Evolutionary conservation across 2,888 invertebrate genomes (phyloP).

Genomic region (Cheilosia soror): DNA sequence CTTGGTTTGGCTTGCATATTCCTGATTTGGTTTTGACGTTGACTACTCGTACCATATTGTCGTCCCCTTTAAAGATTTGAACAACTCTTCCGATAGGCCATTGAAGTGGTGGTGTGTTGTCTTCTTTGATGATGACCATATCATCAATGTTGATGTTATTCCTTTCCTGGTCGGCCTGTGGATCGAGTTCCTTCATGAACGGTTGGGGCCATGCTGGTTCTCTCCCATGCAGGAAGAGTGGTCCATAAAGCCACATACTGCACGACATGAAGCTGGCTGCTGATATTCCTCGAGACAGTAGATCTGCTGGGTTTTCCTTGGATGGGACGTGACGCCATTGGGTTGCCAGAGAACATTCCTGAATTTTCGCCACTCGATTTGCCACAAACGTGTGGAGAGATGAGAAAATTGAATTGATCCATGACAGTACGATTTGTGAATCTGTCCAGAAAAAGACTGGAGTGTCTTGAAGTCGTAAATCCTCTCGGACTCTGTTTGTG

Average conservation of each 20-base stretch:
- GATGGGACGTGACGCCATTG: constrained; percentile 8
- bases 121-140: constrained; percentile 38
- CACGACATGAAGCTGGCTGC: constrained; percentile 1
- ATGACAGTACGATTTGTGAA: too few relatives aligned
- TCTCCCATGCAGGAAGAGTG: constrained; percentile 14
- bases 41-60: too few relatives aligned
- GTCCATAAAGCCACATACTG: constrained; percentile 29
- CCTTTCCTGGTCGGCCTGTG: neutral
- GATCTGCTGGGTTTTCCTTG: constrained; percentile 9
- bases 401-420: neutral
- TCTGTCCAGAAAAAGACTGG: neutral
- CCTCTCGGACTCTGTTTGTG: neutral
- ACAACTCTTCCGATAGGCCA: constrained; percentile 21
- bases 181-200: neutral
- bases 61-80: too few relatives aligned
- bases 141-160: constrained; percentile 4
- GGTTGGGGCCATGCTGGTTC: constrained; percentile 21
- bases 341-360: neutral
- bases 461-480: neutral
- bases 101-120: constrained; percentile 34
- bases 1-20: too few relatives aligned
- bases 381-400: constrained; percentile 6
- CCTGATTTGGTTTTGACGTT: too few relatives aligned
- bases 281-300: constrained; percentile 10
- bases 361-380: constrained; percentile 23